Evolutionary conservation across 2,113 vertebrate species (phyloP), one percentile per base, ranked within the genome.

Genomic region (Cairina moschata): DNA sequence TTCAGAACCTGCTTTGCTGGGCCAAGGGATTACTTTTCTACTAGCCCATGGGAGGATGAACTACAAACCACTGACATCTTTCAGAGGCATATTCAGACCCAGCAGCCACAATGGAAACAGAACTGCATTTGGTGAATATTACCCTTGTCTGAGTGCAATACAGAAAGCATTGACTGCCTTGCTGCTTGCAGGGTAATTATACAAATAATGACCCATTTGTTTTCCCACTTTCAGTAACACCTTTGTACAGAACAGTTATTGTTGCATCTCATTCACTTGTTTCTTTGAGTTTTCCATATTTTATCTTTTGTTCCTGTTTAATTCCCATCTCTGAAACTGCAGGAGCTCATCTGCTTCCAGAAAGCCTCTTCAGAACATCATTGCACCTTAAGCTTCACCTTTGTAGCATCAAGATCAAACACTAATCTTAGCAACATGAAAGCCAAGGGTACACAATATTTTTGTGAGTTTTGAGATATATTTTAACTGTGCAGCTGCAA

Each of bases 291-390:
- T 9, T 78, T 66, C 14, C 25, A 42, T 2, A 1, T 26, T 81
- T 81, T 73, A 16, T 72, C 13, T 75, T 63, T 89, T 75, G 6
- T 42, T 62, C 28, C 55, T 80, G 3, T 48, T 79, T 66, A 13
- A 42, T 78, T 82, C 77, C 22, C 36, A 0, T 36, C 21, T 40
- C 66, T 87, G 26, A 82, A 82, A 82, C 1, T 8, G 11, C 8
- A 50, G 32, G 34, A 71, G 54, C 25, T 28, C 13, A 66, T 31
- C 18, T 58, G 56, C n/a, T 79, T 17, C 66, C 63, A 23, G 66
- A 87, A 91, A 60, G 84, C n/a, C 52, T 82, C 86, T 79, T 59
- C n/a, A 75, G 62, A 56, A 60, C 22, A 82, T 16, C 25, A 65
- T 6, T 67, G 4, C 22, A 68, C 58, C 31, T 82, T 42, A 56